Base-by-base conservation (phyloP, 2,888 invertebrate species). In the Tineola bisselliella region DNA sequence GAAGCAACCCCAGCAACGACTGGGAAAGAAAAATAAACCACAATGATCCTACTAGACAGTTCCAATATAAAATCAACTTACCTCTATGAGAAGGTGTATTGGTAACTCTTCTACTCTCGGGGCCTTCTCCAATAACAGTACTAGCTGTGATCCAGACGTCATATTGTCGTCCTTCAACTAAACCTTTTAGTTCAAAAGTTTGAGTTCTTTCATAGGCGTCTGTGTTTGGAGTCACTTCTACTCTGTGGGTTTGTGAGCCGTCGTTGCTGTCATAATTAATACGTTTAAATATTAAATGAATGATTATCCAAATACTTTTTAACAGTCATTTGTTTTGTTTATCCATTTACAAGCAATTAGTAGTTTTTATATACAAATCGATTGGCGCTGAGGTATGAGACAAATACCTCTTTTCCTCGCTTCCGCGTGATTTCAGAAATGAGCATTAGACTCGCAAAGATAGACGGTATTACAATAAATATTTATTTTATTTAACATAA, bases 131-230 rank as follows among this genome's bases (percentile, higher is more conserved):
- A 0, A 90, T 87, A 0, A 78, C 77, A 0, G 91, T 91, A 61
- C 88, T 89, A 0, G 91, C 90, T 0, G 90, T 89, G 8, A 92
- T 90, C 88, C 90, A 90, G n/a, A 91, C 90, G 64, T 90, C 89
- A 65, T 91, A 91, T 65, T 89, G 86, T 0, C 88, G 78, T 13
- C 88, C 88, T 68, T 82, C 89, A 31, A 74, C 80, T 10, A 92
- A 72, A 0, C 88, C 84, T 56, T 89, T 84, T 8, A 89, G 73
- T 63, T 89, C 89, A 59, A 84, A 75, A 0, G 81, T 84, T 31
- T 88, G 81, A 0, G 87, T 87, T 48, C 77, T 79, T 61, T 84
- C 84, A 31, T 82, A 82, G 0, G 76, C 74, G 6, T 81, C 83
- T 0, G 72, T 65, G 0, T 65, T 67, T 10, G 70, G 67, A 61